A percentile compares a stretch with the other conserved stretches of the same genome.
Evolutionary conservation across 2,113 vertebrate species (phyloP).

Genomic region (Lota lota): DNA sequence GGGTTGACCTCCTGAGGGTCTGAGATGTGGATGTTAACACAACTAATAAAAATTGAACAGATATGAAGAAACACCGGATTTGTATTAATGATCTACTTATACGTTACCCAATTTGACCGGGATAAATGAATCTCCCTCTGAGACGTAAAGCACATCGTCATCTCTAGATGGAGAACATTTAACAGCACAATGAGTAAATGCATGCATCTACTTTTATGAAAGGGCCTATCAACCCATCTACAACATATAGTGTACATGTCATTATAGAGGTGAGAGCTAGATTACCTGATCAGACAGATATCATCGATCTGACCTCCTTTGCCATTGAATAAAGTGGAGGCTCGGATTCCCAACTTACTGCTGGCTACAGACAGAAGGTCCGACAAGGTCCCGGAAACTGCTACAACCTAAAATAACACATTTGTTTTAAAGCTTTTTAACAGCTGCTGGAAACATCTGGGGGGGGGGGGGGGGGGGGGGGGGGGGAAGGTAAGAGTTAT

Average conservation of each 20-base stretch:
- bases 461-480: too few species aligned
- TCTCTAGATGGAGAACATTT: constrained; percentile 72
- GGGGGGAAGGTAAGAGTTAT: too few species aligned
- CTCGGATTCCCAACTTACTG: constrained; percentile 92
- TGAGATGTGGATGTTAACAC: constrained; percentile 43
- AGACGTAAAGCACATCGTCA: constrained; percentile 94
- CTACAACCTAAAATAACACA: constrained; percentile 82
- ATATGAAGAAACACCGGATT: too few species aligned
- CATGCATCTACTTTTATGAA: too few species aligned
- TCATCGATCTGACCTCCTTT: constrained; percentile 96
- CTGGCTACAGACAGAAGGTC: constrained; percentile 93
- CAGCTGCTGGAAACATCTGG: too few species aligned
- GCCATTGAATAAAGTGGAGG: constrained; percentile 88
- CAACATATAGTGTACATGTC: not conserved
- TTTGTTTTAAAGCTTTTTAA: not conserved
- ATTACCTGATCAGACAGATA: constrained; percentile 89
- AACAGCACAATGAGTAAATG: not conserved
- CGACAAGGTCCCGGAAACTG: constrained; percentile 89
- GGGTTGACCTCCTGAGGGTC: constrained; percentile 81
- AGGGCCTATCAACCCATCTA: not conserved
- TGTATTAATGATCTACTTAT: too few species aligned
- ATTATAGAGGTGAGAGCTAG: not conserved
- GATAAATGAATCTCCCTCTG: constrained; percentile 88
- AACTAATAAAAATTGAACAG: not conserved
- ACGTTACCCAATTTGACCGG: not conserved